A percentile compares a stretch with the other conserved stretches of the same genome.
phyloP scores from a whole-genome alignment of 2,797 vertebrate genomes.

The Lagocephalus sceleratus region DNA sequence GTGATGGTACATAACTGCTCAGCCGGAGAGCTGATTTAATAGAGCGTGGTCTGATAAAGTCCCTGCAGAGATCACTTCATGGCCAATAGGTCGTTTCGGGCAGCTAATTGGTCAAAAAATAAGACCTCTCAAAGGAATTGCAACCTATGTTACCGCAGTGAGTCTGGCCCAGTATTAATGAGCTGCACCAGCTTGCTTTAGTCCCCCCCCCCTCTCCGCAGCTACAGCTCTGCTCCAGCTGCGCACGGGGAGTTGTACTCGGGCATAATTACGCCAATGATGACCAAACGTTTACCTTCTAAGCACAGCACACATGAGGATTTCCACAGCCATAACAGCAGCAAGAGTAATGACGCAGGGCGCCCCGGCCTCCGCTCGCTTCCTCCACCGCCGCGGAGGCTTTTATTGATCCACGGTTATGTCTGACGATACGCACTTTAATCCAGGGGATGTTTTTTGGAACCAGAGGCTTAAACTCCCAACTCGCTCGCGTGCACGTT shows the following conservation, averaged over 20 bases:
- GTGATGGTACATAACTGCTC: conserved; percentile 66
- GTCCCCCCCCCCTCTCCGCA: conserved; percentile 51
- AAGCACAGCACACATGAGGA: conserved; percentile 49
- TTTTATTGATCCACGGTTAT: conserved; percentile 33
- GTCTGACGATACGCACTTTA: neutral
- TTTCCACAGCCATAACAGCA: conserved; percentile 39
- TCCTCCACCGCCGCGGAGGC: conserved; percentile 22
- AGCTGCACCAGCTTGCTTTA: conserved; percentile 54
- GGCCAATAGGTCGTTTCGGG: conserved; percentile 63
- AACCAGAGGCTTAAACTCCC: too few species aligned
- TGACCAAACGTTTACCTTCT: conserved; percentile 67
- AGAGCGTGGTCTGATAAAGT: conserved; percentile 68
- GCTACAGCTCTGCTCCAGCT: conserved; percentile 51
- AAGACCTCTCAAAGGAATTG: conserved; percentile 63
- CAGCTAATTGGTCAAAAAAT: conserved; percentile 75
- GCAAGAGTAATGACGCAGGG: conserved; percentile 46
- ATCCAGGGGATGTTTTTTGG: too few species aligned
- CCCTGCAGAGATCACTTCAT: conserved; percentile 70
- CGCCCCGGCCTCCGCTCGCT: too few species aligned
- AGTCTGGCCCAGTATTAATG: conserved; percentile 59
- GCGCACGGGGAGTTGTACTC: conserved; percentile 51
- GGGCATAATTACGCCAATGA: conserved; percentile 63
- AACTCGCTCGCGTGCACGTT: too few species aligned
- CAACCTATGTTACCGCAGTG: conserved; percentile 45
- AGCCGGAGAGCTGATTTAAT: conserved; percentile 66